phyloP scores from a whole-genome alignment of 2,113 vertebrate genomes.

The Mandrillus leucophaeus region DNA sequence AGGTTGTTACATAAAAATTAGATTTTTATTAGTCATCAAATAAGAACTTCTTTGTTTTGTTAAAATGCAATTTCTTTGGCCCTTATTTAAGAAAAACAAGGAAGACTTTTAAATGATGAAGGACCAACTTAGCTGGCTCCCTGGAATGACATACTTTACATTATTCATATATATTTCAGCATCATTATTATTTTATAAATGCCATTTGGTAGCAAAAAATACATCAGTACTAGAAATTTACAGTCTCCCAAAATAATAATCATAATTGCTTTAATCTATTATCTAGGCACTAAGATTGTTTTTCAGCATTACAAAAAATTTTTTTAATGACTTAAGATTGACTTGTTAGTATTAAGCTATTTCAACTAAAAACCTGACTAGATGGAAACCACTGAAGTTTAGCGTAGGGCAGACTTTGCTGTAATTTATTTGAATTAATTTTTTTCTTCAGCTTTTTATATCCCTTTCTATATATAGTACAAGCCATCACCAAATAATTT shows the following conservation, averaged over 20 bases:
- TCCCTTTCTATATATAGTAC: conserved; percentile 52
- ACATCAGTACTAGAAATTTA: conserved; percentile 83
- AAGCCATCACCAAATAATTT: conserved; percentile 37
- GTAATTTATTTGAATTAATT: conserved; percentile 70
- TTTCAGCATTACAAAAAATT: conserved; percentile 59
- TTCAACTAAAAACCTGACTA: conserved; percentile 64
- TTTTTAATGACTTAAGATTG: conserved; percentile 65
- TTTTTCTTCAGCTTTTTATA: conserved; percentile 64
- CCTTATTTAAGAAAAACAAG: conserved; percentile 79
- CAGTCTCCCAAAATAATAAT: conserved; percentile 87
- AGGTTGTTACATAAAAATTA: conserved; percentile 26
- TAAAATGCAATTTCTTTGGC: conserved; percentile 32
- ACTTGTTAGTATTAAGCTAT: conserved; percentile 66
- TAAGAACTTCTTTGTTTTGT: conserved; percentile 50
- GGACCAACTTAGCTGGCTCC: conserved; percentile 77
- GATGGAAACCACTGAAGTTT: conserved; percentile 50
- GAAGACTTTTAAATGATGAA: conserved; percentile 73
- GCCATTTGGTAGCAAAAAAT: conserved; percentile 84
- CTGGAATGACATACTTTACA: conserved; percentile 81
- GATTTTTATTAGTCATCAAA: conserved; percentile 46
- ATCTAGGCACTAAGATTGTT: conserved; percentile 78
- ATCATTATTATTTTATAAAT: conserved; percentile 90
- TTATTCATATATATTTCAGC: conserved; percentile 86
- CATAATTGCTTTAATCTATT: conserved; percentile 88
- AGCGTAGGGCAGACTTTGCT: conserved; percentile 73